These are phyloP conservation scores for Pachypanchax playfairii DNA, from an alignment of 2,113 vertebrate species.

Conservation along the genomic window DNA sequence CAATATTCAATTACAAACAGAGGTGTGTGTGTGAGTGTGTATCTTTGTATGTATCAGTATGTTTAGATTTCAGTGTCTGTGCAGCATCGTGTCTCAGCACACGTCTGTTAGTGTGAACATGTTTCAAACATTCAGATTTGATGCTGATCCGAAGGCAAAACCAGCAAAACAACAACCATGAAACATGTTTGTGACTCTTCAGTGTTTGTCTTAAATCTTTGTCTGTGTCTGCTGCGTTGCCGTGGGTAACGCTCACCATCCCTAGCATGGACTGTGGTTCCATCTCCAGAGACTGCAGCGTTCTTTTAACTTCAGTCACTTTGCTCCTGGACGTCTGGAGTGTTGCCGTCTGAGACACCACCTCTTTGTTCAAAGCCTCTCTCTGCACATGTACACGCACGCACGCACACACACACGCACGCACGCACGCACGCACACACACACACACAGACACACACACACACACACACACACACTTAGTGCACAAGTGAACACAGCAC, in stretches of 20 bases:
- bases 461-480: background rate
- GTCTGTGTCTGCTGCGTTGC: background rate
- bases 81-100: too few species aligned
- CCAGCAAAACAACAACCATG: too few species aligned
- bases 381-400: constrained; percentile 65
- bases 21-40: background rate
- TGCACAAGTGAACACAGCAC: background rate
- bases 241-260: constrained; percentile 74
- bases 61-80: too few species aligned
- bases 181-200: background rate
- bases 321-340: constrained; percentile 81
- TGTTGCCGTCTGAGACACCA: constrained; percentile 72
- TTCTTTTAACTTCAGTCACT: constrained; percentile 82
- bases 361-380: constrained; percentile 80
- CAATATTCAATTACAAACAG: too few species aligned
- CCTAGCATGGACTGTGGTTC: constrained; percentile 85
- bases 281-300: constrained; percentile 83
- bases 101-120: too few species aligned
- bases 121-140: too few species aligned
- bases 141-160: too few species aligned
- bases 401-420: background rate
- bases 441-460: background rate
- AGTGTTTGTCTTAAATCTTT: background rate
- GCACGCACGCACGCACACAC: background rate
- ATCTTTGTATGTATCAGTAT: too few species aligned